These are phyloP conservation scores for Amblyornis subalaris DNA, from an alignment of 2,113 vertebrate genomes.

Conservation along the genomic window DNA sequence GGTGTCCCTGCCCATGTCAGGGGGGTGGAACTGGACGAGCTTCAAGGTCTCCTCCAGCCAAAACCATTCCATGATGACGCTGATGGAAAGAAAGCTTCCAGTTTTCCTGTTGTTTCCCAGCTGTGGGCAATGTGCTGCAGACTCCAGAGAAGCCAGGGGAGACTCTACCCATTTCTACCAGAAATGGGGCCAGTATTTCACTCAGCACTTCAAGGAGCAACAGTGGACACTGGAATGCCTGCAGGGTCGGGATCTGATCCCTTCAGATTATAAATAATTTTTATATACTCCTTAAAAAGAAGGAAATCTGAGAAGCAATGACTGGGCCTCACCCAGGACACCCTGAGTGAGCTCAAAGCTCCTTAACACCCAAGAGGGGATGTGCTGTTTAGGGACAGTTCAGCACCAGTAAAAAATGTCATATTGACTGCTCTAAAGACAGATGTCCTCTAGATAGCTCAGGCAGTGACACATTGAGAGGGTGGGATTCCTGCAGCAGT, in stretches of 20 bases:
- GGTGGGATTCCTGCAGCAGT: not conserved
- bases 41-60: not conserved
- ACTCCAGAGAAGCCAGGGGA: not conserved
- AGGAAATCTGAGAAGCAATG: rapidly evolving
- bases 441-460: not conserved
- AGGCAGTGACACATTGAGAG: not conserved
- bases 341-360: rapidly evolving
- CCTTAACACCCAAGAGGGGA: not conserved
- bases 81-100: not conserved
- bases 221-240: not conserved
- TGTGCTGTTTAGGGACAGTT: not conserved
- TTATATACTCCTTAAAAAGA: not conserved
- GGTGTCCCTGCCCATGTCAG: rapidly evolving
- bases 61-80: not conserved
- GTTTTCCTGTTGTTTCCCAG: not conserved
- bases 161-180: not conserved
- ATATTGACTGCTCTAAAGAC: not conserved
- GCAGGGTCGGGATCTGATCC: not conserved
- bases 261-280: not conserved
- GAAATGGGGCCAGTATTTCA: not conserved
- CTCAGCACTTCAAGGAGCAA: not conserved
- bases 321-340: not conserved
- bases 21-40: rapidly evolving
- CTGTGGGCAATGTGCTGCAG: not conserved
- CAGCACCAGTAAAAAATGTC: not conserved